Conservation (phyloP, 2,113 vertebrate genomes). For the Toxotes jaculatrix region DNA sequence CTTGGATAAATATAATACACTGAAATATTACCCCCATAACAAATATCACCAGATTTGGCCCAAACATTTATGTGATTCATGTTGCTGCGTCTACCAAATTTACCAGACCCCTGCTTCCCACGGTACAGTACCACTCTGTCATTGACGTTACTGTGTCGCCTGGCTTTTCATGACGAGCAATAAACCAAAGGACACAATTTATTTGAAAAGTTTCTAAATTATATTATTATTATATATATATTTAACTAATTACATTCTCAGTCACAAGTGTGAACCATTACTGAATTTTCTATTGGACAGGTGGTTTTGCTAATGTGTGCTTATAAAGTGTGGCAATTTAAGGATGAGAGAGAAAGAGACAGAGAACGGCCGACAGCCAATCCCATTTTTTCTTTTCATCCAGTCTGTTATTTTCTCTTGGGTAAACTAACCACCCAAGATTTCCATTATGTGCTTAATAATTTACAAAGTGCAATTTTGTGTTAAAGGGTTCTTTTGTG, state of each 20-base stretch:
- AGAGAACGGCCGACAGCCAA: not conserved
- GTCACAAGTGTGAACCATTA: not conserved
- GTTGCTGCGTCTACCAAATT: not conserved
- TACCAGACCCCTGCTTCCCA: not conserved
- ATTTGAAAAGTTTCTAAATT: constrained; percentile 29
- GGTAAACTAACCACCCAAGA: not conserved
- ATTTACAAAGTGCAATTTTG: not conserved
- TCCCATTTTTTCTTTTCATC: not conserved
- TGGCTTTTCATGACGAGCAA: constrained; percentile 23
- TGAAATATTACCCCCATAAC: not conserved
- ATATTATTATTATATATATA: constrained; percentile 5
- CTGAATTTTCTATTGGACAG: constrained; percentile 1
- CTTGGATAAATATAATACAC: not conserved
- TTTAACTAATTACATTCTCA: constrained; percentile 12
- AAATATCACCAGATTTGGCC: not conserved
- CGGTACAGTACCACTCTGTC: not conserved
- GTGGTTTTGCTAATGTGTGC: not conserved
- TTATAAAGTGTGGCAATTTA: not conserved
- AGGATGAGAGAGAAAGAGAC: not conserved
- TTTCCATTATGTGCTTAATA: not conserved
- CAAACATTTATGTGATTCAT: not conserved
- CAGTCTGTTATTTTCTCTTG: not conserved
- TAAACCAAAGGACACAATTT: not conserved
- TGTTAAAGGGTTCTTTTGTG: not conserved
- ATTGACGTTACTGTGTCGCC: not conserved